A percentile compares a stretch with the other conserved stretches of the same genome.
Conservation (phyloP, 2,113 vertebrate species). For the Hirundichthys speculiger region DNA sequence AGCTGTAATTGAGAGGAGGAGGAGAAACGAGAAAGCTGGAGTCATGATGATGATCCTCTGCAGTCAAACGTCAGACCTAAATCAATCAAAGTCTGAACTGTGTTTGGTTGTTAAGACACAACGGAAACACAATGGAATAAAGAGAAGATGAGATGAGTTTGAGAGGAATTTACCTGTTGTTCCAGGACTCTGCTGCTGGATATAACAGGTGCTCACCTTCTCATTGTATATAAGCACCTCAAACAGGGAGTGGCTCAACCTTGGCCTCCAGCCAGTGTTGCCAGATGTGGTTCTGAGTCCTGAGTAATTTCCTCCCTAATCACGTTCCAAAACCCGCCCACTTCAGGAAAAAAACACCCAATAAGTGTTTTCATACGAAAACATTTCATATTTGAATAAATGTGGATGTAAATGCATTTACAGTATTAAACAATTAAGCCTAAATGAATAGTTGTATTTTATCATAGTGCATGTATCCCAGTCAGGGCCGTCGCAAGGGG, state of each 20-base stretch:
- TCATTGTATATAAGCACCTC: conserved; percentile 20
- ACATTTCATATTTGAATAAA: too few relatives aligned
- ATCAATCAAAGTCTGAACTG: conserved; percentile 2
- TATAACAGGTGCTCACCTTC: conserved; percentile 1
- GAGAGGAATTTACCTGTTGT: conserved; percentile 9
- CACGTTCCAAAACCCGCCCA: too few relatives aligned
- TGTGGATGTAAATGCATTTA: too few relatives aligned
- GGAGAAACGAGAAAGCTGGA: background rate
- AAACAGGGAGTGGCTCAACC: conserved; percentile 7
- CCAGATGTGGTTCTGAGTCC: too few relatives aligned
- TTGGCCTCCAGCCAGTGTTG: too few relatives aligned
- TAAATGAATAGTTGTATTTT: too few relatives aligned
- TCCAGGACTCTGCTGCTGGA: background rate
- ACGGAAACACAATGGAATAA: background rate
- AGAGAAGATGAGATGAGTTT: background rate
- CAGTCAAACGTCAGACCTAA: background rate
- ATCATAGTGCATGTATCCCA: too few relatives aligned
- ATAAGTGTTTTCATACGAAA: too few relatives aligned
- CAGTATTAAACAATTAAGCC: too few relatives aligned
- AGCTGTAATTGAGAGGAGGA: background rate
- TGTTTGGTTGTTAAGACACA: background rate
- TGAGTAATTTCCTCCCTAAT: too few relatives aligned
- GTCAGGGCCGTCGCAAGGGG: too few relatives aligned
- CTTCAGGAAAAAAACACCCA: too few relatives aligned
- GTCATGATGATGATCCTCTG: background rate